These are phyloP conservation scores for Phalera bucephala DNA, from an alignment of 2,888 invertebrate species.

Conservation along the genomic window DNA sequence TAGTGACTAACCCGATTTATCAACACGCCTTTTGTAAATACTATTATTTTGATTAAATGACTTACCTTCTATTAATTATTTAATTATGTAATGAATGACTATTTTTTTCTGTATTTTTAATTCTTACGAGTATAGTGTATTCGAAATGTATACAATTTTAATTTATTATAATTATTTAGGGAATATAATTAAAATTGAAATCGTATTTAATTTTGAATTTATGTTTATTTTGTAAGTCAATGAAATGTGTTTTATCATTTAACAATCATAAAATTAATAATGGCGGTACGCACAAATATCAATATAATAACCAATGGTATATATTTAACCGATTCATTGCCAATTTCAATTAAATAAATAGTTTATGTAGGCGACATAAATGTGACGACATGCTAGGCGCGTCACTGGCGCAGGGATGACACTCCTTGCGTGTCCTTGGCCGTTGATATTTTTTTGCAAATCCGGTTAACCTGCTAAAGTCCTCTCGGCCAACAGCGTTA, in stretches of 20 bases:
- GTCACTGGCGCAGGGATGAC: too few species aligned
- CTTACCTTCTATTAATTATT: slow-evolving; percentile 33
- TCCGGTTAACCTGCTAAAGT: too few species aligned
- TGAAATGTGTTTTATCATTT: slow-evolving; percentile 24
- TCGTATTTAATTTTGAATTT: slow-evolving; percentile 41
- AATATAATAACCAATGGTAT: slow-evolving; percentile 28
- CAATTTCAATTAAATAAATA: too few species aligned
- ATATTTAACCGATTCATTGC: too few species aligned
- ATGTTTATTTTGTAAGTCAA: slow-evolving; percentile 31
- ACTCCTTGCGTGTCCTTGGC: too few species aligned
- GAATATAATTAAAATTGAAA: slow-evolving; percentile 54
- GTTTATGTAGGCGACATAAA: too few species aligned
- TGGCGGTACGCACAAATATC: slow-evolving; percentile 42
- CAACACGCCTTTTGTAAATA: slow-evolving; percentile 30
- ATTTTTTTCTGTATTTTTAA: slow-evolving; percentile 23
- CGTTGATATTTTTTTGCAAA: too few species aligned
- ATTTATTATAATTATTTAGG: slow-evolving; percentile 41
- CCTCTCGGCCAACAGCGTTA: too few species aligned
- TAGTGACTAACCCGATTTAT: too few species aligned
- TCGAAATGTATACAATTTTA: slow-evolving; percentile 35
- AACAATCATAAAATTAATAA: slow-evolving; percentile 21
- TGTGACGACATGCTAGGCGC: too few species aligned
- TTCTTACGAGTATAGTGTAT: slow-evolving; percentile 19
- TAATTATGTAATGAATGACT: slow-evolving; percentile 29
- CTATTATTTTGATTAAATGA: slow-evolving; percentile 27